These are phyloP conservation scores for Carapus acus DNA, from an alignment of 2,797 vertebrate species.

Conservation along the genomic window DNA sequence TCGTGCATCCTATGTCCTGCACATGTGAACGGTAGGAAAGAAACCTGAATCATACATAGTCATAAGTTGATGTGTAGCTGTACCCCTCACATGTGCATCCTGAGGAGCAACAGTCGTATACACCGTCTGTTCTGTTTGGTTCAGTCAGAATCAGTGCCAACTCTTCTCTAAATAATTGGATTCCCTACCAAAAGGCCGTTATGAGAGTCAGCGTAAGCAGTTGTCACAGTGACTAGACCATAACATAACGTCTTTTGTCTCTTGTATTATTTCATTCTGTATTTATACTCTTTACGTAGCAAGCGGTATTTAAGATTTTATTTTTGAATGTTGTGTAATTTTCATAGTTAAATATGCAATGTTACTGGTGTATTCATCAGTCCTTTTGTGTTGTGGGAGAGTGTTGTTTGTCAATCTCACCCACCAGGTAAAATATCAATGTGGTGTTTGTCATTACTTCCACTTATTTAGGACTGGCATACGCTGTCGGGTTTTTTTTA, in stretches of 20 bases:
- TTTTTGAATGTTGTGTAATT: slow-evolving; percentile 96
- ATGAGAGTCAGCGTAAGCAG: slow-evolving; percentile 75
- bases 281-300: slow-evolving; percentile 75
- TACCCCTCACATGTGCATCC: slow-evolving; percentile 41
- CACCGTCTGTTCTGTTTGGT: slow-evolving; percentile 40
- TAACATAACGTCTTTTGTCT: slow-evolving; percentile 37
- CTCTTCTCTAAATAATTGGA: slow-evolving; percentile 55
- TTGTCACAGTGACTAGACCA: slow-evolving; percentile 77
- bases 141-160: slow-evolving; percentile 61
- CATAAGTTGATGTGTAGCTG: slow-evolving; percentile 56
- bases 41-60: slow-evolving; percentile 57
- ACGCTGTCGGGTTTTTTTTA: slow-evolving; percentile 40
- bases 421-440: slow-evolving; percentile 51
- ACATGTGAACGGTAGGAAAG: slow-evolving; percentile 50
- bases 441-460: slow-evolving; percentile 39
- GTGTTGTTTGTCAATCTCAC: slow-evolving; percentile 27
- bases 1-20: slow-evolving; percentile 25
- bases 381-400: slow-evolving; percentile 60
- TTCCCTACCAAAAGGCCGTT: slow-evolving; percentile 73
- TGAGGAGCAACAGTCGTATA: slow-evolving; percentile 28
- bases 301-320: slow-evolving; percentile 84
- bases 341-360: slow-evolving; percentile 84
- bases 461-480: slow-evolving; percentile 37
- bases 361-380: slow-evolving; percentile 57
- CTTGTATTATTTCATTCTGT: slow-evolving; percentile 60